Base-by-base conservation (phyloP, 2,888 invertebrate species). In the Busseola fusca region DNA sequence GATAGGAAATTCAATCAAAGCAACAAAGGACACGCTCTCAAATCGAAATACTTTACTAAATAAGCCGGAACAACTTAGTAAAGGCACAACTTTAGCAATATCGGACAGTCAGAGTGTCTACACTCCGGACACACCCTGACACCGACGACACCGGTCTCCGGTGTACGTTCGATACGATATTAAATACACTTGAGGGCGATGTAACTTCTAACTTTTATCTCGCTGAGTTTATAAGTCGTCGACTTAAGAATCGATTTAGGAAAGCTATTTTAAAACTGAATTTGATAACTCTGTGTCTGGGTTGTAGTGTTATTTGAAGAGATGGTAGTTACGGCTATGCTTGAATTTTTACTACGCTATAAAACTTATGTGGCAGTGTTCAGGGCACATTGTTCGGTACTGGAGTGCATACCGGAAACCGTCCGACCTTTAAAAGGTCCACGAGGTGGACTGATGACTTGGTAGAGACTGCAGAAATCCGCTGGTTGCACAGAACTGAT, bases 11-110 rank as follows among this genome's bases (percentile, higher is more conserved):
- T 76, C 76, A 83, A 84, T 82, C 82, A 81, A 79, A 76, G 64
- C 77, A 45, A 83, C 80, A 77, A 83, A 72, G 65, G 73, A 60
- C 75, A 59, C 64, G 63, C 74, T 71, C 62, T 77, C 69, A 56
- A 81, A 81, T 72, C 69, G 84, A 84, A 84, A 84, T 83, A 85
- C 77, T 84, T 87, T 85, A 79, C 81, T 83, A 83, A 83, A 84
- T 81, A 86, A 85, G 74, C 82, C 69, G 72, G 67, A 80, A 84
- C 80, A 74, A 80, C 78, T 85, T 80, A 72, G 76, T 79, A 82
- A 80, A 81, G 77, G 80, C 73, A 68, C 77, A 89, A 90, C 84
- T 89, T 89, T 84, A 64, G 84, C 85, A 88, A 89, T 89, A 87
- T 86, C 83, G 85, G 79, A 82, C 83, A 86, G 83, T 85, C 74